These are phyloP conservation scores for Lagocephalus sceleratus DNA, from an alignment of 2,797 vertebrate genomes.

Conservation along the genomic window DNA sequence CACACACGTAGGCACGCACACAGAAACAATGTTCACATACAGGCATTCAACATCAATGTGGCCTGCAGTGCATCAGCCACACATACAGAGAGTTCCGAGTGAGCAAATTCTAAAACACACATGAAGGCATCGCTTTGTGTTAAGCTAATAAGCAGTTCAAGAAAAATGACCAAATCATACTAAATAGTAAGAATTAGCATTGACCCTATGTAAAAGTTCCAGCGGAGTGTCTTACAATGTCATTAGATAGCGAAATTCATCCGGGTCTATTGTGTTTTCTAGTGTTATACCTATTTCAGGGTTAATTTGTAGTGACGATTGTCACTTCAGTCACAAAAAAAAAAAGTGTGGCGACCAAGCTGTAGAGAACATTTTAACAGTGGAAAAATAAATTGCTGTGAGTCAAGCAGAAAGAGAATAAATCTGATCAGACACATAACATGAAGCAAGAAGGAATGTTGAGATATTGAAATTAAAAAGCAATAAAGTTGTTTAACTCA, in stretches of 20 bases:
- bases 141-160: slow-evolving; percentile 21
- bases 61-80: slow-evolving; percentile 33
- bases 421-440: neutral
- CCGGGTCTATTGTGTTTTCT: neutral
- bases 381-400: no score
- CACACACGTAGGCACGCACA: slow-evolving; percentile 8
- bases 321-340: no score
- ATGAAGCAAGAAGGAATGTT: neutral
- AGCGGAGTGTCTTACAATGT: neutral
- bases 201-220: neutral
- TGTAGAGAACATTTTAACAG: no score
- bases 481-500: neutral
- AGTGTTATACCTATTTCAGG: neutral
- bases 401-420: no score
- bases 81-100: slow-evolving; percentile 20
- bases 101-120: slow-evolving; percentile 52
- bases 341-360: no score
- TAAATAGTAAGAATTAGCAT: slow-evolving; percentile 10
- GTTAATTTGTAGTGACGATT: neutral
- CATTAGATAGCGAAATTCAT: neutral
- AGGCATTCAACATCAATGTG: slow-evolving; percentile 46
- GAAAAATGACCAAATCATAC: slow-evolving; percentile 21
- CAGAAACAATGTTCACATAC: slow-evolving; percentile 27
- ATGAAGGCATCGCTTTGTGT: slow-evolving; percentile 53
- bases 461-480: neutral